Base-by-base conservation (phyloP, 2,113 vertebrate species). In the Cyprinodon variegatus region DNA sequence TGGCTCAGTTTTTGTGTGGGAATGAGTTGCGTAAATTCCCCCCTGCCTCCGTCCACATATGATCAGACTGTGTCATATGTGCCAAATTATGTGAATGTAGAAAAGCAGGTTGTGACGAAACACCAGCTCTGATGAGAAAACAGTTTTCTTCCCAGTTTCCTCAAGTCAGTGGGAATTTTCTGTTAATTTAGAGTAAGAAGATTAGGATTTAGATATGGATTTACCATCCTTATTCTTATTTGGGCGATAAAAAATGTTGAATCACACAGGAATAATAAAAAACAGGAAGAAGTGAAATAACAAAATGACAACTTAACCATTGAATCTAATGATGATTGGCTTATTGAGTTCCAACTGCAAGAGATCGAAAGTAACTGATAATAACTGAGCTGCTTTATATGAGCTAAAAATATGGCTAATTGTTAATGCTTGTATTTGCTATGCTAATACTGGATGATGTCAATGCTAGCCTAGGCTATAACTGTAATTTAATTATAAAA, bases 1-100 rank as follows among this genome's bases (percentile, higher is more conserved):
- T 12, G 17, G 41, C 66, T 87, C 80, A 53, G 83, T 82, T 83
- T 87, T 48, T 89, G 90, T 90, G 91, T 76, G 72, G 77, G 68
- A 81, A 70, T n/a, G 64, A 84, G 82, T 82, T 68, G 74, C 43
- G 11, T 53, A 41, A 39, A 63, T 7, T 20, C 15, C 7, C 39
- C 15, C 59, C 20, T 37, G 65, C 60, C 65, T 81, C 61, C 62
- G 69, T 67, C 71, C 66, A 68, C 86, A 86, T 91, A 91, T 93
- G 85, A 88, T 82, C 61, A 88, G 81, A 84, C 36, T 83, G 89
- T 46, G 73, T 92, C 89, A 88, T 90, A 90, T 89, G 85, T 89
- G 79, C 40, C 73, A 73, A 57, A 75, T 78, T 20, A 69, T 17
- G 70, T 72, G 82, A 7, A 61, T 37, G 57, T 29, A 74, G 77